These are phyloP conservation scores for Leptopilina syphax DNA, from an alignment of 2,888 invertebrate species.

Conservation along the genomic window DNA sequence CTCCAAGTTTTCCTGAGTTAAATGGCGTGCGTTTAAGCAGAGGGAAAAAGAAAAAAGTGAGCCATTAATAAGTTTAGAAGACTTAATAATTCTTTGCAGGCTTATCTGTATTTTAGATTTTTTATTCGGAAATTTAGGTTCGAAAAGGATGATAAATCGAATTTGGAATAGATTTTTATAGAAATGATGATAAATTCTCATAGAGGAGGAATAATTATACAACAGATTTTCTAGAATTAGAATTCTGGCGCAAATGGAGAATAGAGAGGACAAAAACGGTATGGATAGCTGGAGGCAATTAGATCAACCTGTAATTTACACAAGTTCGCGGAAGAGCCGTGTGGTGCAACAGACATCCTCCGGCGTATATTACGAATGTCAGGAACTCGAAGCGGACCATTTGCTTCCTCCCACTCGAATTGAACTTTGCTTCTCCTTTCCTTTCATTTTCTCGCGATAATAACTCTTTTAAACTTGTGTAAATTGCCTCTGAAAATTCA, in stretches of 20 bases:
- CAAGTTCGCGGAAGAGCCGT: slow-evolving; percentile 25
- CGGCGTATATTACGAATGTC: slow-evolving; percentile 25
- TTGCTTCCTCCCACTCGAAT: slow-evolving; percentile 25
- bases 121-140: too few species aligned
- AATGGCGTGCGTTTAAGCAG: background rate
- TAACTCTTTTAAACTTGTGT: slow-evolving; percentile 55
- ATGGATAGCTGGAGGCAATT: background rate
- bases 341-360: slow-evolving; percentile 13
- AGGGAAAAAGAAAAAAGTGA: background rate
- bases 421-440: slow-evolving; percentile 20
- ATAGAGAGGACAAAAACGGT: background rate
- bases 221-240: background rate
- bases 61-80: too few species aligned
- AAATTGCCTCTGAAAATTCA: slow-evolving; percentile 34
- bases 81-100: too few species aligned
- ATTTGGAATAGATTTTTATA: too few species aligned
- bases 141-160: too few species aligned
- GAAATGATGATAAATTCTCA: background rate
- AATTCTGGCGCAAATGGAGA: background rate
- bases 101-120: too few species aligned
- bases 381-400: slow-evolving; percentile 5
- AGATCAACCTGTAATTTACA: slow-evolving; percentile 31
- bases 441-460: slow-evolving; percentile 34
- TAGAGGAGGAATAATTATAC: background rate
- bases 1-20: background rate